A percentile compares a stretch with the other conserved stretches of the same genome.
Conservation (phyloP, 2,797 vertebrate species). For the Eulemur albifrons region DNA sequence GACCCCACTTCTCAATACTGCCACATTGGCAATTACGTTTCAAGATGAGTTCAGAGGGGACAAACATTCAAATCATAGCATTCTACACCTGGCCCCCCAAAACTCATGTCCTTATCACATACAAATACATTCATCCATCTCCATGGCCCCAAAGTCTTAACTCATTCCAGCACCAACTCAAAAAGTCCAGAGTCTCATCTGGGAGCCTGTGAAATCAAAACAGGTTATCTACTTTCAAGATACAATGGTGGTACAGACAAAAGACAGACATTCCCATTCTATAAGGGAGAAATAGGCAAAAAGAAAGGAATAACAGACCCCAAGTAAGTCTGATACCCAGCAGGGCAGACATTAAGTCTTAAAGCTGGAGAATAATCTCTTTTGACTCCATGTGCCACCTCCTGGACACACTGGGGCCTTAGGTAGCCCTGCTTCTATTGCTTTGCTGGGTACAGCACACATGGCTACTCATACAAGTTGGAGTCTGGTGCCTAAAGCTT, state of each 20-base stretch:
- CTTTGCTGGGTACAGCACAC: neutral
- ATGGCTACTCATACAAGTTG: neutral
- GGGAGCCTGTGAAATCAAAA: neutral
- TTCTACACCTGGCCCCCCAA: neutral
- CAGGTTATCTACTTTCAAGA: neutral
- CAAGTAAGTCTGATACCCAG: neutral
- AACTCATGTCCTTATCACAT: neutral
- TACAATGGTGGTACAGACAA: neutral
- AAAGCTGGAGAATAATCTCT: neutral
- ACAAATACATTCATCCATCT: neutral
- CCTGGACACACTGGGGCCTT: neutral
- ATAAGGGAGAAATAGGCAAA: neutral
- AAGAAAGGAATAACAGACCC: neutral
- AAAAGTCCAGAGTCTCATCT: neutral
- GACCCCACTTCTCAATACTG: neutral
- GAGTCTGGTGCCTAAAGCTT: neutral
- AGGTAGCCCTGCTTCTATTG: neutral
- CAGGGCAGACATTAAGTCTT: neutral
- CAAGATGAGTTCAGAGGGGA: neutral
- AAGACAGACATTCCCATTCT: neutral
- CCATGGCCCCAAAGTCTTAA: neutral
- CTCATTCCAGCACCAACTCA: neutral
- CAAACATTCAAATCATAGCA: neutral
- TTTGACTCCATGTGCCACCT: neutral
- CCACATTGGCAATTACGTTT: neutral